Percentiles rank a stretch among this genome's conserved stretches.
Conservation (phyloP, 2,113 vertebrate species). For the Rana temporaria region DNA sequence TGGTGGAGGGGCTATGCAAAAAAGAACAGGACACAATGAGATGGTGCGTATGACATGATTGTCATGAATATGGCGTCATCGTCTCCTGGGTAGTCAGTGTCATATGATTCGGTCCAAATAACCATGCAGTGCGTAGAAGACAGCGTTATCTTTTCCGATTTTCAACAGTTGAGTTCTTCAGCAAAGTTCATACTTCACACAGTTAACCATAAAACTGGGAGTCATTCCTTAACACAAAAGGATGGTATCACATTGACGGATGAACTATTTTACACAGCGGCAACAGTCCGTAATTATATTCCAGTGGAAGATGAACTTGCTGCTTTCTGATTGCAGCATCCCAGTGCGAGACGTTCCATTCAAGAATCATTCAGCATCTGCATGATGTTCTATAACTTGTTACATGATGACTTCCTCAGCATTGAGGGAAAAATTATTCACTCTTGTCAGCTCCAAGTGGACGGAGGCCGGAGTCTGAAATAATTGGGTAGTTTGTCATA, state of each 20-base stretch:
- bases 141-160: too few relatives aligned
- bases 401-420: conserved; percentile 51
- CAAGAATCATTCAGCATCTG: conserved; percentile 6
- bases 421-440: conserved; percentile 52
- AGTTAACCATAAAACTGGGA: background rate
- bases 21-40: too few relatives aligned
- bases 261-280: background rate
- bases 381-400: conserved; percentile 38
- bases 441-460: conserved; percentile 48
- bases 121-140: too few relatives aligned
- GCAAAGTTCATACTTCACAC: background rate
- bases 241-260: background rate
- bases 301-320: background rate
- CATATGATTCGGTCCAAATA: too few relatives aligned
- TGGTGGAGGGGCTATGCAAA: too few relatives aligned
- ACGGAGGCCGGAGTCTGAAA: conserved; percentile 51
- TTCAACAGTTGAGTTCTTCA: too few relatives aligned
- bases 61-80: too few relatives aligned
- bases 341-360: background rate
- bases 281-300: conserved; percentile 2
- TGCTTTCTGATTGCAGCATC: background rate
- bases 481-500: conserved; percentile 58
- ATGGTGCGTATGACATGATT: too few relatives aligned
- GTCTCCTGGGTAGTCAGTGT: too few relatives aligned
- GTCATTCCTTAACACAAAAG: too few relatives aligned